phyloP scores from a whole-genome alignment of 2,888 invertebrate species.

The Spicauda simplicius region DNA sequence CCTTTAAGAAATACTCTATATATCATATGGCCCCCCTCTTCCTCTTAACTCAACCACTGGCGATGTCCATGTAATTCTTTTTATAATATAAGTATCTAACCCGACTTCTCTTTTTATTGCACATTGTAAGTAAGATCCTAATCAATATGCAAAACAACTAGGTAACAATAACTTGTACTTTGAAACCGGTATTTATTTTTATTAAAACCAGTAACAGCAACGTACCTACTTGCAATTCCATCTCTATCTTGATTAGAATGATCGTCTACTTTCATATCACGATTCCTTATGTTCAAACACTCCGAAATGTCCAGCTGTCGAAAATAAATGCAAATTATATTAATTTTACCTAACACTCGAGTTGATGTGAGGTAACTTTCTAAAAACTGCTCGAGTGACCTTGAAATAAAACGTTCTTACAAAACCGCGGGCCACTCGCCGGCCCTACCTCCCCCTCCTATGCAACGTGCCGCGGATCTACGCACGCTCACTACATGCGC shows the following conservation, averaged over 20 bases:
- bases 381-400: slow-evolving; percentile 84
- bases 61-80: not conserved
- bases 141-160: slow-evolving; percentile 25
- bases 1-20: no score
- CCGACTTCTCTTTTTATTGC: slow-evolving; percentile 26
- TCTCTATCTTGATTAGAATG: not conserved
- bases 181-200: slow-evolving; percentile 23
- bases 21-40: no score
- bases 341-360: slow-evolving; percentile 69
- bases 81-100: slow-evolving; percentile 17
- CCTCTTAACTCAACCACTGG: no score
- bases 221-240: slow-evolving; percentile 3
- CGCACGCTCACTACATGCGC: slow-evolving; percentile 67
- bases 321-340: slow-evolving; percentile 47
- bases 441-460: slow-evolving; percentile 65
- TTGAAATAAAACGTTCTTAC: slow-evolving; percentile 84
- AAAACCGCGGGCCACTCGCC: slow-evolving; percentile 80
- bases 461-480: slow-evolving; percentile 66
- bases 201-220: slow-evolving; percentile 7
- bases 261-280: slow-evolving; percentile 6
- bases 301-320: slow-evolving; percentile 15
- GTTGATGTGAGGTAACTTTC: slow-evolving; percentile 79
- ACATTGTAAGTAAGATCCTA: slow-evolving; percentile 12
- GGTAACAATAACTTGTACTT: slow-evolving; percentile 28
- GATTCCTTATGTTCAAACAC: slow-evolving; percentile 1